Base-by-base conservation (phyloP, 53 echinoderm and acorn worm genomes). In the Henricia sp. region DNA sequence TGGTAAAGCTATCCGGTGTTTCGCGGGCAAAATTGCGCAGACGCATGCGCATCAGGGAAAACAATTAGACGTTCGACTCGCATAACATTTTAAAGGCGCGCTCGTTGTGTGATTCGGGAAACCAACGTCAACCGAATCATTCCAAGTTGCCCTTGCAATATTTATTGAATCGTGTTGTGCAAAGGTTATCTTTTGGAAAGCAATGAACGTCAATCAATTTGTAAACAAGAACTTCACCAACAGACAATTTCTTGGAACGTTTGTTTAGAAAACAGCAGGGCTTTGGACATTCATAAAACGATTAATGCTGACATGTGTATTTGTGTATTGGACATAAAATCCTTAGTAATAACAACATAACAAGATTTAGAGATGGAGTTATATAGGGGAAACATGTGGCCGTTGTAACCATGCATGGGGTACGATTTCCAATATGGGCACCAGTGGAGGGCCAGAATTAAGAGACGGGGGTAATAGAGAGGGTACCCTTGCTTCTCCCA, bases 251-350 rank as follows among this genome's bases (percentile, higher is more conserved):
- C n/a, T n/a, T 25, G 41, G 46, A 70, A 14, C 59, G 76, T 76
- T 33, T 76, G 57, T 76, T 76, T 76, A 76, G 59, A 76, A 36
- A 41, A 76, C n/a, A 59, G 76, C 76, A 57, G 59, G 32, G 76
- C 52, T 37, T 34, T 33, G 33, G 63, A 63, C 63, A 19, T 63
- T 1, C 35, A 63, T 63, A 63, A 63, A 63, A 63, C 4, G 63
- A 63, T 35, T 34, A 27, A 28, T 6, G 10, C 56, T 56, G 56
- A n/a, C n/a, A n/a, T n/a, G n/a, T n/a, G n/a, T n/a, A n/a, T n/a
- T 17, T 19, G 56, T 25, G 24, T 23, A 60, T 32, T 29, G 62
- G 30, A 34, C 33, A 60, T 33, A 60, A 60, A 56, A 56, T 25
- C 32, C 33, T 27, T 34, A 32, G 30, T 60, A 4, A 14, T 56